phyloP scores from a whole-genome alignment of 2,888 invertebrate species.

The Sesia bembeciformis region DNA sequence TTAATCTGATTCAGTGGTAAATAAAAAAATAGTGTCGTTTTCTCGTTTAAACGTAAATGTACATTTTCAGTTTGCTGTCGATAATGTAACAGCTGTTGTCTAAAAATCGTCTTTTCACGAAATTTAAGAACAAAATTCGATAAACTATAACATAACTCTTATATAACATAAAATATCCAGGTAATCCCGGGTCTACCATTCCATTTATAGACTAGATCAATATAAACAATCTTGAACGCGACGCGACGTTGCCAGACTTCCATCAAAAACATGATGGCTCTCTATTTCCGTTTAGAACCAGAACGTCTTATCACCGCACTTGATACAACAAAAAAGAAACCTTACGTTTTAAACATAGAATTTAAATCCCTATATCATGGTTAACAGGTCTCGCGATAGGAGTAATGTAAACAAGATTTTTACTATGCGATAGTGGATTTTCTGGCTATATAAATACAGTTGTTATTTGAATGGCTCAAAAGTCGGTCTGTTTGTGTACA shows the following conservation, averaged over 20 bases:
- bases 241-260: conserved; percentile 45
- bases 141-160: too few relatives aligned
- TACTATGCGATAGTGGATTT: neutral
- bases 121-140: too few relatives aligned
- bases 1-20: too few relatives aligned
- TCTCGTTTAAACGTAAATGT: too few relatives aligned
- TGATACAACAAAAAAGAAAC: conserved; percentile 2
- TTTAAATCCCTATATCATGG: neutral
- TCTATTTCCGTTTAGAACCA: conserved; percentile 5
- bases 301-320: neutral
- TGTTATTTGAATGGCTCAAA: conserved; percentile 5
- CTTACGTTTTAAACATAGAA: neutral
- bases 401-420: neutral
- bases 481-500: neutral
- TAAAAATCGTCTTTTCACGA: too few relatives aligned
- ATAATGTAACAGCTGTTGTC: too few relatives aligned
- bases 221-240: conserved; percentile 20
- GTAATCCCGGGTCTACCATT: conserved; percentile 12
- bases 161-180: conserved; percentile 10
- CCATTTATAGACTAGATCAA: conserved; percentile 49
- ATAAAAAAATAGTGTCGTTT: too few relatives aligned
- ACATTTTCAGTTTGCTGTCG: too few relatives aligned
- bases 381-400: neutral
- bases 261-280: conserved; percentile 29
- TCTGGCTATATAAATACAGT: neutral